phyloP scores from a whole-genome alignment of 2,888 invertebrate genomes.

The Caenorhabditis panamensis region DNA sequence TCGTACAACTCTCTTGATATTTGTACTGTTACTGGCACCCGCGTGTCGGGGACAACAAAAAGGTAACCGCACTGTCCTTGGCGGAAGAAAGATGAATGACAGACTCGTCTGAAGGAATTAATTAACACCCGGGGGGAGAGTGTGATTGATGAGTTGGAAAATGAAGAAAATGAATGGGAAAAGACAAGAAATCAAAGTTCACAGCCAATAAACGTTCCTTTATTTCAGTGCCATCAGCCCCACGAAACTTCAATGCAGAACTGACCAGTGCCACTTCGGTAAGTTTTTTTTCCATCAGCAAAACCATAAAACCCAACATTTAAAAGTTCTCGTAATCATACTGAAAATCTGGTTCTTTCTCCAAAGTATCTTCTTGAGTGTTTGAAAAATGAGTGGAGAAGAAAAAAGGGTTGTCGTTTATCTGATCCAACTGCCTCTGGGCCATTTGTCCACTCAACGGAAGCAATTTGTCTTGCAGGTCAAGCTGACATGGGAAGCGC shows the following conservation, averaged over 20 bases:
- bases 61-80: constrained; percentile 50
- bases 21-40: constrained; percentile 45
- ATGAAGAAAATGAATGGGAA: not conserved
- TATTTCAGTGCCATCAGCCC: constrained; percentile 94
- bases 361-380: constrained; percentile 30
- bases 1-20: constrained; percentile 37
- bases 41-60: constrained; percentile 52
- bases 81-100: constrained; percentile 16
- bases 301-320: no score
- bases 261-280: constrained; percentile 96
- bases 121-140: constrained; percentile 40
- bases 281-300: constrained; percentile 80
- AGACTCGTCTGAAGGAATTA: constrained; percentile 25
- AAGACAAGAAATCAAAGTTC: not conserved
- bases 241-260: constrained; percentile 90
- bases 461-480: constrained; percentile 82
- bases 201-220: constrained; percentile 22
- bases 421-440: constrained; percentile 13
- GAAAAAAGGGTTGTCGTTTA: constrained; percentile 22
- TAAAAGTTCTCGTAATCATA: constrained; percentile 11
- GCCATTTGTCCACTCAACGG: constrained; percentile 10
- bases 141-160: constrained; percentile 41
- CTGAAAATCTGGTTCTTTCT: constrained; percentile 18
- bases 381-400: constrained; percentile 39
- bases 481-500: constrained; percentile 95